Conservation (phyloP, 2,888 invertebrate species). For the Stenodema calcarata region DNA sequence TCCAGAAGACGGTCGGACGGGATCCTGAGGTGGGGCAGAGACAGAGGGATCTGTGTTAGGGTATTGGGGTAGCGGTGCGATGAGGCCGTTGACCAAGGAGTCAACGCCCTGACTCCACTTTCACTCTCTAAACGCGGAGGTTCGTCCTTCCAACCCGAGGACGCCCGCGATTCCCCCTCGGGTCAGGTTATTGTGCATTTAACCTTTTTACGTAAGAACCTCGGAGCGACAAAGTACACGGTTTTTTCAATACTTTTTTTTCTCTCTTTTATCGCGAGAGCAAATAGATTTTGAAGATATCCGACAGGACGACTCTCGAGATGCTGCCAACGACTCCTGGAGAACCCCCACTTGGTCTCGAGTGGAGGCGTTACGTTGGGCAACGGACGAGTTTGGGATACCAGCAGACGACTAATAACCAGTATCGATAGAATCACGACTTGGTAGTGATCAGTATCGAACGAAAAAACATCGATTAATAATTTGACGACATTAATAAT, state of each 20-base stretch:
- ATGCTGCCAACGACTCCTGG: neutral
- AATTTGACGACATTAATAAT: no score
- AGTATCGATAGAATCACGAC: neutral
- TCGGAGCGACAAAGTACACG: neutral
- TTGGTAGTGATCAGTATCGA: no score
- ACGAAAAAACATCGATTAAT: no score
- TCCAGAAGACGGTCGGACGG: neutral
- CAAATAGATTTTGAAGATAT: neutral
- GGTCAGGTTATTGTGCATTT: constrained; percentile 27
- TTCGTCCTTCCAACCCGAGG: constrained; percentile 43
- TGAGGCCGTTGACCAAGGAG: constrained; percentile 28
- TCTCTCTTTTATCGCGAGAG: neutral
- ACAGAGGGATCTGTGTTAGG: constrained; percentile 12
- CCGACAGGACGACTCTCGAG: neutral
- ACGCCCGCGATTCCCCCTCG: constrained; percentile 16
- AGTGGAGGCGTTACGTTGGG: neutral
- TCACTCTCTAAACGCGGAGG: constrained; percentile 37
- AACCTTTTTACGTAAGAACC: constrained; percentile 17
- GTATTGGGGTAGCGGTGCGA: constrained; percentile 37
- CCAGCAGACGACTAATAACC: neutral
- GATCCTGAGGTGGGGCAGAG: neutral
- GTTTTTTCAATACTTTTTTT: neutral
- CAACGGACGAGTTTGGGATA: neutral
- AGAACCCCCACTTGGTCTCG: neutral
- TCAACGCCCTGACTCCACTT: constrained; percentile 37